Evolutionary conservation across 2,797 vertebrate species (phyloP).

Genomic region (Sciurus carolinensis): DNA sequence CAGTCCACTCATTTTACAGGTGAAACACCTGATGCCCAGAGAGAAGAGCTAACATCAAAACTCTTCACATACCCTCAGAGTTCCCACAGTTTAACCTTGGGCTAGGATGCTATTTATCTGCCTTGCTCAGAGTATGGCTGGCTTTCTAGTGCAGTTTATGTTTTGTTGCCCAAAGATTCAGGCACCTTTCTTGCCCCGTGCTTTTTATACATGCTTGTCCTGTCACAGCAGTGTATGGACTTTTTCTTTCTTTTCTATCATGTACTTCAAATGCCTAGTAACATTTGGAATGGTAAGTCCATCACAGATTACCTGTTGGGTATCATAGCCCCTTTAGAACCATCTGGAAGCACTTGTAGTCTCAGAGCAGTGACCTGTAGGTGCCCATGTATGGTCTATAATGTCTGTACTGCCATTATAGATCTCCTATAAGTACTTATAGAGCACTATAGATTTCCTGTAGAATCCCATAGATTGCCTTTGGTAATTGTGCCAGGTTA

Average conservation of each 20-base stretch:
- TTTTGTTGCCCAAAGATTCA: background rate
- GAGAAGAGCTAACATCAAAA: background rate
- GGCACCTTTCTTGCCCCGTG: background rate
- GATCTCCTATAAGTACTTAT: slow-evolving; percentile 48
- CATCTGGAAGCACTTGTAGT: background rate
- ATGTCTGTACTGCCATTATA: background rate
- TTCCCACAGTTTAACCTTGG: fast-evolving
- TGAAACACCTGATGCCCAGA: background rate
- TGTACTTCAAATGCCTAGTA: background rate
- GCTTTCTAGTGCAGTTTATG: background rate
- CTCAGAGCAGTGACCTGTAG: slow-evolving; percentile 31
- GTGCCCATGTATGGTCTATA: slow-evolving; percentile 31
- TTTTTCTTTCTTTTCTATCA: slow-evolving; percentile 6
- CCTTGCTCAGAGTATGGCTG: background rate
- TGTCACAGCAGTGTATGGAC: background rate
- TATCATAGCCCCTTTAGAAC: background rate
- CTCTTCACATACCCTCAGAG: background rate
- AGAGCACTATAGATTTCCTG: slow-evolving; percentile 65
- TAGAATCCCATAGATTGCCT: slow-evolving; percentile 43
- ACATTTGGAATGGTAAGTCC: background rate
- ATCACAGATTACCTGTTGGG: background rate
- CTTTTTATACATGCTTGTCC: background rate
- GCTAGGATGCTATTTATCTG: background rate
- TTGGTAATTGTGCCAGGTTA: background rate
- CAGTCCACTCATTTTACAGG: background rate